Percentiles rank a stretch among this genome's conserved stretches.
Evolutionary conservation across 2,888 invertebrate genomes (phyloP).

Genomic region (Pyrocoelia pectoralis): DNA sequence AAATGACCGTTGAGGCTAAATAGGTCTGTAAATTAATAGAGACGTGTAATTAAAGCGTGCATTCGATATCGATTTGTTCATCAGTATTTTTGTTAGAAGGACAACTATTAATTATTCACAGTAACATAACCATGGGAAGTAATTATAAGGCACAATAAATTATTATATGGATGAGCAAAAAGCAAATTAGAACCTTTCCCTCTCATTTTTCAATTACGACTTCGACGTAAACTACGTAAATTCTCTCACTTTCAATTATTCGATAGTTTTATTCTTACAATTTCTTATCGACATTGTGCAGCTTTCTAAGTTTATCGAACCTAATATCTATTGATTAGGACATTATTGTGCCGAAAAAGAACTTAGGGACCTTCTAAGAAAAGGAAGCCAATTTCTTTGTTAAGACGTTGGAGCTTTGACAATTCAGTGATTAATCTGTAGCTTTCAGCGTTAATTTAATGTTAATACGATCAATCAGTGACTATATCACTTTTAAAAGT

Average conservation of each 20-base stretch:
- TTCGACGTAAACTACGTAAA: background rate
- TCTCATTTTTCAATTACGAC: no score
- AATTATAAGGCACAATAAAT: no score
- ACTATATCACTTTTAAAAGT: constrained; percentile 17
- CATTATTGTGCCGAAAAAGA: background rate
- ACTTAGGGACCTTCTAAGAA: background rate
- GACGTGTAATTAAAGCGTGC: background rate
- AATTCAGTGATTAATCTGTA: background rate
- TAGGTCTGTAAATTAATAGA: background rate
- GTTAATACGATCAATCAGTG: background rate
- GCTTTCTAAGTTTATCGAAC: constrained; percentile 1
- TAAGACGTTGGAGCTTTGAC: background rate
- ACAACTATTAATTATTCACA: no score
- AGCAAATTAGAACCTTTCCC: no score
- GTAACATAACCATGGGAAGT: no score
- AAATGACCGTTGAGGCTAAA: background rate
- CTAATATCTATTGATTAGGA: background rate
- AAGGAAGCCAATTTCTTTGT: background rate
- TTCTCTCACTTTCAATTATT: background rate
- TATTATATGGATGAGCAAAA: no score
- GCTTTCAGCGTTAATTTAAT: background rate
- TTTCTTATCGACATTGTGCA: background rate
- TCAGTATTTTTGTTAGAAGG: no score
- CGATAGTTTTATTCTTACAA: background rate
- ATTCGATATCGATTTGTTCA: background rate